Evolutionary conservation across 1,140 invertebrate species (phyloP), one percentile per base, ranked within the genome.

Genomic region (Drosophila serrata): DNA sequence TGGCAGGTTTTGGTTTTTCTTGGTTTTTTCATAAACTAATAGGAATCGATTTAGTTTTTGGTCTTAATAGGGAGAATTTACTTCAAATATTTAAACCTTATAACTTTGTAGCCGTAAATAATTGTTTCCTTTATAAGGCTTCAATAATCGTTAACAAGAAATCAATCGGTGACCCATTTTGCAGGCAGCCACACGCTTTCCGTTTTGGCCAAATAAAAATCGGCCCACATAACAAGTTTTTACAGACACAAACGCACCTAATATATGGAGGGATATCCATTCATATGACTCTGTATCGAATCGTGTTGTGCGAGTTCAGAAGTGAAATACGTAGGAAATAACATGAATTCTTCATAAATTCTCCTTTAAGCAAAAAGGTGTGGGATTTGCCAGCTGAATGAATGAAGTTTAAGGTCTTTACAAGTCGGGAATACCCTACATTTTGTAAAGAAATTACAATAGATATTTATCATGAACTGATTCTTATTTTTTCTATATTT

Each of bases 321-420:
- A 53, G 33, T 67, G 17, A 35, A 76, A 58, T 59, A 60, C 46
- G 59, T 64, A 42, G 59, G 55, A 79, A 60, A 79, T 60, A 74
- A 74, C 33, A 64, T 31, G 42, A 73, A 59, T 75, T 68, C 57
- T 40, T 75, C 53, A 58, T 45, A 81, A 81, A 81, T 63, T 78
- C 39, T 51, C 22, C 15, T 48, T 42, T 42, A 19, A 31, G 33
- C 49, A 27, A 48, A 22, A 43, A 48, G 17, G 53, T 45, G 74
- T 77, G 75, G 63, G 74, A 35, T 40, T 67, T 6, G 9, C 7
- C 11, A 13, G 24, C 15, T 58, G 22, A 11, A 17, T 45, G 6
- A 35, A n/a, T n/a, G 19, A 35, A 53, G 19, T 19, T 19, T 35
- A 6, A 2, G 39, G 37, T 31, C 5, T 29, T n/a, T 27, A 8